Conservation (phyloP, 2,797 vertebrate genomes). For the Mormyrops attenuatus region DNA sequence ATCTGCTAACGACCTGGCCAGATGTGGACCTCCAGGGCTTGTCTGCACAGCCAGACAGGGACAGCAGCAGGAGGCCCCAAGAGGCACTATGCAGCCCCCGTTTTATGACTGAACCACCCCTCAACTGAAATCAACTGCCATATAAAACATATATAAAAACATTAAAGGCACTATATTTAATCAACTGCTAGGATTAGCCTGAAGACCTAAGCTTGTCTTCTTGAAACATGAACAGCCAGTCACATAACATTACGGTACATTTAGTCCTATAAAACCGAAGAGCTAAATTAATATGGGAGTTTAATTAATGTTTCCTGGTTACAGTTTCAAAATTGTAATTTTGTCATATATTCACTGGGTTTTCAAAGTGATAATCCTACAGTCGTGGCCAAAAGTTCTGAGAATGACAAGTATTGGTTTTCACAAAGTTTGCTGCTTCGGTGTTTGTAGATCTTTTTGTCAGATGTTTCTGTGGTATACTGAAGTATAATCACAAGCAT, state of each 20-base stretch:
- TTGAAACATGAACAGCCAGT: not conserved
- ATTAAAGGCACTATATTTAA: slow-evolving; percentile 4
- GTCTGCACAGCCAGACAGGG: slow-evolving; percentile 18
- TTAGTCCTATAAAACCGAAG: not conserved
- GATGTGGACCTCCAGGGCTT: slow-evolving; percentile 1
- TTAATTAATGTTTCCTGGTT: not conserved
- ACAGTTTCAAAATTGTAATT: not conserved
- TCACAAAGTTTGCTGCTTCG: not conserved
- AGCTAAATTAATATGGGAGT: not conserved
- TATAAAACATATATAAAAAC: slow-evolving; percentile 2
- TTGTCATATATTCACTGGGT: not conserved
- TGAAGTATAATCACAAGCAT: not conserved
- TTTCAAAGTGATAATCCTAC: not conserved
- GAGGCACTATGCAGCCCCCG: not conserved
- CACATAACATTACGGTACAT: not conserved
- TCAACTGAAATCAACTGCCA: not conserved
- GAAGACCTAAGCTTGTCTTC: not conserved
- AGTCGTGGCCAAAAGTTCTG: not conserved
- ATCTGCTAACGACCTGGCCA: not conserved
- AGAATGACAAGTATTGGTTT: not conserved
- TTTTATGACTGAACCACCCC: not conserved
- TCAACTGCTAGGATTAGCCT: not conserved
- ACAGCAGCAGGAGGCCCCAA: slow-evolving; percentile 7
- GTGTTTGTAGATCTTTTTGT: not conserved
- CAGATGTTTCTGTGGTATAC: not conserved